These are phyloP conservation scores for Phenganax marumi DNA, from an alignment of 92 coral and sea anemone genomes.

Conservation along the genomic window DNA sequence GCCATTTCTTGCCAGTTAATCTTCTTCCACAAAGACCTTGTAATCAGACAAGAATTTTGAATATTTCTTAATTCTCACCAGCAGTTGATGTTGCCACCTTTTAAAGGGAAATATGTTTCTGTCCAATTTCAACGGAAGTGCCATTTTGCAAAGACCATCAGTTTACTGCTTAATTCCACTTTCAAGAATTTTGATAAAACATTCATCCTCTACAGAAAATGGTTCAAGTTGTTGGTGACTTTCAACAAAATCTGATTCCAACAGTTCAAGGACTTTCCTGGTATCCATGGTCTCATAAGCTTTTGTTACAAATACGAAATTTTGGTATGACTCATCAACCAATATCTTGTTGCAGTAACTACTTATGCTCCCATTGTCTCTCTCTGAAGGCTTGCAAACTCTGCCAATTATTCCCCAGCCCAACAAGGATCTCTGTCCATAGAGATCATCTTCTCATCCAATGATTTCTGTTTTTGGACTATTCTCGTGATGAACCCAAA, in stretches of 20 bases:
- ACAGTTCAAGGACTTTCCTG: constrained; percentile 49
- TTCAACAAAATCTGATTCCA: constrained; percentile 58
- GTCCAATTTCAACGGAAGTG: constrained; percentile 45
- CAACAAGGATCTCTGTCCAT: no score
- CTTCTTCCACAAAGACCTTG: constrained; percentile 55
- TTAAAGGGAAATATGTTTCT: constrained; percentile 37
- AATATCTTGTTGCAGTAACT: constrained; percentile 37
- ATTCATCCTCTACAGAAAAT: constrained; percentile 47
- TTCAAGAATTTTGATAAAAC: constrained; percentile 46
- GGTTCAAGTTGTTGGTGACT: constrained; percentile 13
- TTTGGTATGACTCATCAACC: constrained; percentile 12
- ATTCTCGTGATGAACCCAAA: constrained; percentile 48
- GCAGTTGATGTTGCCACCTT: constrained; percentile 41
- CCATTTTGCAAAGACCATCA: constrained; percentile 61
- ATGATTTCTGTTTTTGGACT: constrained; percentile 39
- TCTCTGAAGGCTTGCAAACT: constrained; percentile 21
- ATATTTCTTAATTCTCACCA: constrained; percentile 44
- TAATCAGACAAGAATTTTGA: constrained; percentile 51
- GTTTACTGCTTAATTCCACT: constrained; percentile 47
- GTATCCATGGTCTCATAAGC: constrained; percentile 54
- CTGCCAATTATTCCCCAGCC: no score
- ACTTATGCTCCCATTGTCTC: neutral
- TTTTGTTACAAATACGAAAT: constrained; percentile 38
- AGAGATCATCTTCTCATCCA: constrained; percentile 48
- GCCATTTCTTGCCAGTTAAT: no score